These are phyloP conservation scores for Rana temporaria DNA, from an alignment of 2,113 vertebrate genomes.

Conservation along the genomic window DNA sequence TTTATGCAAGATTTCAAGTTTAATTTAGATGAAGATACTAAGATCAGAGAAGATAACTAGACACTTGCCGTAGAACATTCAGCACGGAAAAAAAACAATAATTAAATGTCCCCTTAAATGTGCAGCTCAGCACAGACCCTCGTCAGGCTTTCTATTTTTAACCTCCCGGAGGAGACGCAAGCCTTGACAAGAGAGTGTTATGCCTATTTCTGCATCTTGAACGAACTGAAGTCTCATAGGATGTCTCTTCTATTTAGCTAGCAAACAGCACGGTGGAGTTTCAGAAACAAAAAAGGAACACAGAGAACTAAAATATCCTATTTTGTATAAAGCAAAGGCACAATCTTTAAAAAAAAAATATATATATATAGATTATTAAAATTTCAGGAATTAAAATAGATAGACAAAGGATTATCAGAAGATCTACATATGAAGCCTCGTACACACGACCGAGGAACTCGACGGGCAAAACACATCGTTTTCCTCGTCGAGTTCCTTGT, in stretches of 20 bases:
- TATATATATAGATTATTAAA: too few species aligned
- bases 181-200: slow-evolving; percentile 42
- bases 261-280: slow-evolving; percentile 16
- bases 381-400: too few species aligned
- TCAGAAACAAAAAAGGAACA: slow-evolving; percentile 18
- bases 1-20: neutral
- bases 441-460: too few species aligned
- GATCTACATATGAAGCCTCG: too few species aligned
- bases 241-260: slow-evolving; percentile 36
- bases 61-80: neutral
- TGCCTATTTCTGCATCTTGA: slow-evolving; percentile 50
- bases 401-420: too few species aligned
- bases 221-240: slow-evolving; percentile 20
- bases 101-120: slow-evolving; percentile 35
- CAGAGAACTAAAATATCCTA: neutral
- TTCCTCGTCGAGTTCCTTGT: too few species aligned
- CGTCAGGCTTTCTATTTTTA: slow-evolving; percentile 43
- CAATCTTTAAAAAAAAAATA: too few species aligned
- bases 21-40: neutral
- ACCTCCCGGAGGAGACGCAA: slow-evolving; percentile 43
- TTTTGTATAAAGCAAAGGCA: too few species aligned
- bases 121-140: slow-evolving; percentile 35
- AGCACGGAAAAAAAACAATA: slow-evolving; percentile 17
- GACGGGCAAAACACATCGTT: too few species aligned
- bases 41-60: neutral